Percentiles rank a stretch among this genome's conserved stretches.
phyloP scores from a whole-genome alignment of 2,113 vertebrate genomes.

The Vulpes vulpes region DNA sequence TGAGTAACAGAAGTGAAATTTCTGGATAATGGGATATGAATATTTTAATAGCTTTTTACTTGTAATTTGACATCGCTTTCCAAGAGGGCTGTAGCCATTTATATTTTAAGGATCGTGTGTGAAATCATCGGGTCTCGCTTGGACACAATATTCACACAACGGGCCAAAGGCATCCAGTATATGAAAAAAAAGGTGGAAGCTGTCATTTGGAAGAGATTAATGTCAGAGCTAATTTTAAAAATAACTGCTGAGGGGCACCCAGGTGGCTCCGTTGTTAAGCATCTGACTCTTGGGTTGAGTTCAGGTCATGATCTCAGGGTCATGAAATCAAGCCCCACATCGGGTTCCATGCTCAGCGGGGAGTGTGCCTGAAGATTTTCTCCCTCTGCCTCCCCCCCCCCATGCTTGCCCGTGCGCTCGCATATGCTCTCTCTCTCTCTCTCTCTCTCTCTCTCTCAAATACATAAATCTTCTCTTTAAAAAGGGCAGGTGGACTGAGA shows the following conservation, averaged over 20 bases:
- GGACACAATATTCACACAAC: not conserved
- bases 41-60: constrained; percentile 1
- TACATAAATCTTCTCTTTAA: not conserved
- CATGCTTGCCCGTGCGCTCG: not conserved
- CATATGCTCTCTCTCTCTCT: not conserved
- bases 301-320: not conserved
- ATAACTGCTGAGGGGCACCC: not conserved
- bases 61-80: not conserved
- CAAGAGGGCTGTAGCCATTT: not conserved
- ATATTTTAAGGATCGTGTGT: not conserved
- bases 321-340: not conserved
- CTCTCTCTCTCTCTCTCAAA: not conserved
- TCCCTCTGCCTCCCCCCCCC: not conserved
- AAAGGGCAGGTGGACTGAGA: not conserved
- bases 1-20: not conserved
- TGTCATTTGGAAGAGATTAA: not conserved
- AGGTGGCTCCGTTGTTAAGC: no score
- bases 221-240: not conserved
- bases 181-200: not conserved
- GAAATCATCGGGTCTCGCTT: not conserved
- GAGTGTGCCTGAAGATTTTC: not conserved
- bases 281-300: no score
- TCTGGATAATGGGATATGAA: not conserved
- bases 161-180: not conserved
- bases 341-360: rapidly evolving